Percentiles rank a stretch among this genome's conserved stretches.
phyloP scores from a whole-genome alignment of 2,888 invertebrate genomes.

The Phyllotreta cruciferae region DNA sequence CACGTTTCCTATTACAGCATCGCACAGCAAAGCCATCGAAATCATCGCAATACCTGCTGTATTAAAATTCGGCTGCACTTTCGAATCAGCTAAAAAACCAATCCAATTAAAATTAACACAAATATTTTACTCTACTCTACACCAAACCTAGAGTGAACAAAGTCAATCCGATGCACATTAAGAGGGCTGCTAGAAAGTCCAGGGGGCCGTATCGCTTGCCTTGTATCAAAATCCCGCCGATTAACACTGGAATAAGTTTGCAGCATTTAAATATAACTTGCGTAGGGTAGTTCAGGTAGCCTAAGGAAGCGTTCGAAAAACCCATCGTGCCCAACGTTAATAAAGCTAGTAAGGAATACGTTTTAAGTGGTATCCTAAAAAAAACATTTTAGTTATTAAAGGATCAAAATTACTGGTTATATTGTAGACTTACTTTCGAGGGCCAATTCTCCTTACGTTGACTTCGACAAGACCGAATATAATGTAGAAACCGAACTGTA shows the following conservation, averaged over 20 bases:
- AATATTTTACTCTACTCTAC: slow-evolving; percentile 17
- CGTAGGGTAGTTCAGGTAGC: slow-evolving; percentile 95
- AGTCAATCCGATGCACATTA: slow-evolving; percentile 89
- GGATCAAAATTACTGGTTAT: neutral
- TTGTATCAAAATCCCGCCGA: slow-evolving; percentile 92
- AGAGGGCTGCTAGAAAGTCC: slow-evolving; percentile 82
- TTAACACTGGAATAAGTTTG: slow-evolving; percentile 93
- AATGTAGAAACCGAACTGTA: slow-evolving; percentile 89
- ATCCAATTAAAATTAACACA: neutral
- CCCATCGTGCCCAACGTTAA: slow-evolving; percentile 96
- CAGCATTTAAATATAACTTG: slow-evolving; percentile 98
- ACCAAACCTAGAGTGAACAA: slow-evolving; percentile 88
- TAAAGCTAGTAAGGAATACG: slow-evolving; percentile 82
- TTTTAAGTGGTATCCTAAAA: slow-evolving; percentile 81
- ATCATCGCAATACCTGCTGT: slow-evolving; percentile 76
- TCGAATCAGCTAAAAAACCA: slow-evolving; percentile 70
- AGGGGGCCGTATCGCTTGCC: slow-evolving; percentile 83
- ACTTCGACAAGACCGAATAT: slow-evolving; percentile 81
- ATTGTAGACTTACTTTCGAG: slow-evolving; percentile 62
- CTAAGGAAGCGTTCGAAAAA: slow-evolving; percentile 91
- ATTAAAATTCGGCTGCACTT: slow-evolving; percentile 78
- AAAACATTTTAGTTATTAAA: slow-evolving; percentile 41
- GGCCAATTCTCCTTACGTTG: slow-evolving; percentile 66
- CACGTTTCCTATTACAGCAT: slow-evolving; percentile 95
- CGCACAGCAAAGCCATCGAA: slow-evolving; percentile 86